Conservation (phyloP, 2,888 invertebrate species). For the Phyllotreta cruciferae region DNA sequence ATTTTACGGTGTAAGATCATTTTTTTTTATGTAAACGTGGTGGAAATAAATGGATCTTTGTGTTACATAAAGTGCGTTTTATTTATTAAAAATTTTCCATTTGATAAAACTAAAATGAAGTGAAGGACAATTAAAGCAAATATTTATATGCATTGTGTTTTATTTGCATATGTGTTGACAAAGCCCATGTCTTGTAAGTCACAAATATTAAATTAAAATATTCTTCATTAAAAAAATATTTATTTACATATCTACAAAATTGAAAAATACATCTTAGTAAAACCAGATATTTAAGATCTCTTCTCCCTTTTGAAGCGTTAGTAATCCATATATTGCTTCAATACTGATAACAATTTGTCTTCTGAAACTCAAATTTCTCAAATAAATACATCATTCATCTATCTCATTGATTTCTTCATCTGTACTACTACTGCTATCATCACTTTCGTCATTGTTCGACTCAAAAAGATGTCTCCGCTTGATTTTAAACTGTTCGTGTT, state of each 20-base stretch:
- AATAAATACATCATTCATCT: not conserved
- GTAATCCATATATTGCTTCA: too few relatives aligned
- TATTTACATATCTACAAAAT: too few relatives aligned
- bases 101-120: too few relatives aligned
- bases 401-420: conserved; percentile 5
- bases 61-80: not conserved
- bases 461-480: conserved; percentile 19
- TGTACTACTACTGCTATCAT: conserved; percentile 15
- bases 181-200: too few relatives aligned
- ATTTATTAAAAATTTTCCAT: not conserved
- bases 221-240: too few relatives aligned
- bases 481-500: conserved; percentile 29
- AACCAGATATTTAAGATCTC: too few relatives aligned
- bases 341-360: not conserved
- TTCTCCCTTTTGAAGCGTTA: too few relatives aligned
- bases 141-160: too few relatives aligned
- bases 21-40: conserved; percentile 33
- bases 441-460: conserved; percentile 13
- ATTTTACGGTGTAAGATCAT: conserved; percentile 46
- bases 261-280: too few relatives aligned
- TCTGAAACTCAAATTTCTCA: not conserved
- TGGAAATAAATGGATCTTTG: conserved; percentile 36
- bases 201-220: too few relatives aligned
- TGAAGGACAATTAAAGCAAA: too few relatives aligned
- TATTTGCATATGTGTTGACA: too few relatives aligned